Conservation (phyloP, 2,797 vertebrate genomes). For the Miopithecus talapoin region DNA sequence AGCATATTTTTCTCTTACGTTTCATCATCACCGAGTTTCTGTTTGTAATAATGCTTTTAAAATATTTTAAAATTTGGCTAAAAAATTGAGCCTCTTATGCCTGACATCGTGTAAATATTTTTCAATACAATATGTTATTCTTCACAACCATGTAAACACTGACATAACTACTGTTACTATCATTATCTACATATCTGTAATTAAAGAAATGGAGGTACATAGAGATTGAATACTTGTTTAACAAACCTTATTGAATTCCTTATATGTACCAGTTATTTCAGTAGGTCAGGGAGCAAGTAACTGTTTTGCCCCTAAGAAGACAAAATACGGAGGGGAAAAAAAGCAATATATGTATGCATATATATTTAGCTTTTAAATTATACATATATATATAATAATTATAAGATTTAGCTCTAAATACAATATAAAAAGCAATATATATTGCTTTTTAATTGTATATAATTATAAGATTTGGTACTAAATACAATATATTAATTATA, state of each 20-base stretch:
- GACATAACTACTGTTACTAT: background rate
- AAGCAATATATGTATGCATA: background rate
- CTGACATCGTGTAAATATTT: background rate
- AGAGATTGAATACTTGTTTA: background rate
- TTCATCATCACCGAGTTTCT: background rate
- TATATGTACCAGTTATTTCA: background rate
- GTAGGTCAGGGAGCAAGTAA: background rate
- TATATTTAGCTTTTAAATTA: background rate
- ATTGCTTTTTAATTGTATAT: background rate
- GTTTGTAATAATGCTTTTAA: background rate
- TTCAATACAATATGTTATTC: background rate
- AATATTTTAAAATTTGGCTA: background rate
- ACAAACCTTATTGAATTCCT: background rate
- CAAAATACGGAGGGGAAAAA: background rate
- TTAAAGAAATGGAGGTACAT: background rate
- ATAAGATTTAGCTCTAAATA: background rate
- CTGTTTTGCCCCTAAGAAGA: background rate
- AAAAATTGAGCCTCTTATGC: background rate
- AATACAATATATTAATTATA: background rate
- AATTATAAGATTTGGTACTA: background rate
- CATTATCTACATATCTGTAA: background rate
- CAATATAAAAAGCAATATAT: no score
- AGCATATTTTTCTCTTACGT: background rate
- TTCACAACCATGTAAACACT: background rate
- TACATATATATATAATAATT: background rate